Evolutionary conservation across 2,888 invertebrate species (phyloP), one percentile per base, ranked within the genome.

Genomic region (Lycia hirtaria): DNA sequence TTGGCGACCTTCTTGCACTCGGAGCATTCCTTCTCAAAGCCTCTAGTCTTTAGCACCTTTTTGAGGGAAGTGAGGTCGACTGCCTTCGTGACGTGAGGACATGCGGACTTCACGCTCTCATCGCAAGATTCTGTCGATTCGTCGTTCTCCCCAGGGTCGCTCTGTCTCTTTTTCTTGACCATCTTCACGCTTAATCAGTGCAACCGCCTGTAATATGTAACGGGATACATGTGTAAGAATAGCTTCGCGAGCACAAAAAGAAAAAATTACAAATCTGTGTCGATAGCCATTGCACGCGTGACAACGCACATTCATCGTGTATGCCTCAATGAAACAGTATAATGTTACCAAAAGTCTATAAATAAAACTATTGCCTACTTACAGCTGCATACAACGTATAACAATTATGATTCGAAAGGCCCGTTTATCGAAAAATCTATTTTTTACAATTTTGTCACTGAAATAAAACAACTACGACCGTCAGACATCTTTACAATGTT

Each of bases 151-250:
- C 92, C 92, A 28, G 93, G 94, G 71, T 95, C 95, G 66, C 93
- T 93, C 80, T 96, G 95, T 82, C 95, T 94, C 92, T 95, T 94
- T 92, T 95, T 96, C 88, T 95, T 96, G 56, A 94, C 95, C 96
- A 96, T 96, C 81, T 83, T 91, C 66, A 73, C 78, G 76, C 76
- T 78, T 72, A 68, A 80, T 83, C 78, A 85, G 75, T 71, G 76
- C 68, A 74, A 80, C 78, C 76, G 80, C 80, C 90, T 91, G 89
- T 74, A 89, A 85, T 74, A 88, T 82, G 90, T 91, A 91, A 91
- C 83, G 78, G 88, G 90, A 91, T 89, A 89, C 88, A 84, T 77
- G 83, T 85, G 81, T 88, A 91, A 88, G 87, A 89, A 89, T 88
- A 91, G 88, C 87, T 81, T 76, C 83, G 82, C 75, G 80, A 80